These are phyloP conservation scores for Garrulus glandarius DNA, from an alignment of 2,797 vertebrate genomes.

Conservation along the genomic window DNA sequence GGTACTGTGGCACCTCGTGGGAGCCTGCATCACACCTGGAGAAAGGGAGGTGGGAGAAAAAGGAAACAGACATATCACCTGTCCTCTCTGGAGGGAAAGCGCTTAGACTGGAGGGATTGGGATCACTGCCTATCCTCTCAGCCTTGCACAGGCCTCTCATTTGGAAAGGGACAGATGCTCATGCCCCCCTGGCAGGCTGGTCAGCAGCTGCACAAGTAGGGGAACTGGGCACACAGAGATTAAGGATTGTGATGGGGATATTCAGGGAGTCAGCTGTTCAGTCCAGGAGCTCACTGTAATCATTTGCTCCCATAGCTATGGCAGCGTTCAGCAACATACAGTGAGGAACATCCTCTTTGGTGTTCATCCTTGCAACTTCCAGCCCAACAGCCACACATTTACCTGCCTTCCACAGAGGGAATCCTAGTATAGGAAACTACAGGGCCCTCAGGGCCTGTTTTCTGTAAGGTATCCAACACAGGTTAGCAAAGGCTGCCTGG, in stretches of 20 bases:
- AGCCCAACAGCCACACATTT: not conserved
- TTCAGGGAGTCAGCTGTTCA: not conserved
- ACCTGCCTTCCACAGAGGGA: not conserved
- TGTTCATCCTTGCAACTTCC: not conserved
- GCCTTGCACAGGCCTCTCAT: not conserved
- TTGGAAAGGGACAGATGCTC: not conserved
- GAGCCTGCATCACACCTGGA: not conserved
- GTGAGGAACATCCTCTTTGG: not conserved
- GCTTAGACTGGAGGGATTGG: not conserved
- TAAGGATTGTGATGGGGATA: not conserved
- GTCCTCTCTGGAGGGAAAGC: not conserved
- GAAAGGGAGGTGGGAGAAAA: not conserved
- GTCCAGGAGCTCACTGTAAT: not conserved
- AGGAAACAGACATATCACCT: not conserved
- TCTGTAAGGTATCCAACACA: not conserved
- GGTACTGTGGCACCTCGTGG: accelerated
- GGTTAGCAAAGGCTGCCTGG: not conserved
- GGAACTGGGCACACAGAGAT: not conserved
- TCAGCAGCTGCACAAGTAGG: not conserved
- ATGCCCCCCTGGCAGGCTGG: not conserved
- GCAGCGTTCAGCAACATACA: not conserved
- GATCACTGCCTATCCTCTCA: not conserved
- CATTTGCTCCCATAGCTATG: not conserved
- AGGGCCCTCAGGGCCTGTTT: not conserved
- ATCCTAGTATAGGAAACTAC: not conserved